These are phyloP conservation scores for Euglossa dilemma DNA, from an alignment of 1,140 invertebrate species.

Conservation along the genomic window DNA sequence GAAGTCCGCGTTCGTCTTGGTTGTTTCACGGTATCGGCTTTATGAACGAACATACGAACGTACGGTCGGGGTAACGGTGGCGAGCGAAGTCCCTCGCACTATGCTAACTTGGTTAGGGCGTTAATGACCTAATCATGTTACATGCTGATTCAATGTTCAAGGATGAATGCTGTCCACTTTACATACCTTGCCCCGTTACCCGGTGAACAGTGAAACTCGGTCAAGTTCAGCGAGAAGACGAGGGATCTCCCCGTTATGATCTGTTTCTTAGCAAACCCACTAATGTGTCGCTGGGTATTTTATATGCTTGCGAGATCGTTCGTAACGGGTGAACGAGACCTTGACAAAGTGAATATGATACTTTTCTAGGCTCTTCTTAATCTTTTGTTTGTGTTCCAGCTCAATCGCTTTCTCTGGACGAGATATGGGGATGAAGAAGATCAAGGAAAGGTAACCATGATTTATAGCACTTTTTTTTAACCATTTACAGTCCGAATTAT, in stretches of 20 bases:
- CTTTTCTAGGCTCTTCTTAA: too few relatives aligned
- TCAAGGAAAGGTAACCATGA: too few relatives aligned
- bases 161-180: constrained; percentile 83
- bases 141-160: constrained; percentile 83
- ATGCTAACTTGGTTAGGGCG: constrained; percentile 82
- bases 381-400: too few relatives aligned
- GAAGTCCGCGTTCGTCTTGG: constrained; percentile 41
- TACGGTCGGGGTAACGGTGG: constrained; percentile 73
- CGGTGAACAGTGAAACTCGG: constrained; percentile 79
- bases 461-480: too few relatives aligned
- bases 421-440: too few relatives aligned
- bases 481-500: too few relatives aligned
- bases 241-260: constrained; percentile 35
- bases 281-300: neutral
- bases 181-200: constrained; percentile 81
- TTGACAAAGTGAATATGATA: too few relatives aligned
- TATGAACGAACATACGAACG: constrained; percentile 76
- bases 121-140: constrained; percentile 83
- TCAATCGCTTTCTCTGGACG: too few relatives aligned
- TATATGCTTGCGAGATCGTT: neutral
- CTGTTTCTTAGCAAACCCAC: constrained; percentile 22
- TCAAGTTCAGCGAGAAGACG: constrained; percentile 78
- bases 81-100: constrained; percentile 81
- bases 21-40: constrained; percentile 64
- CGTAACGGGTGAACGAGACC: too few relatives aligned